Percentiles rank a stretch among this genome's conserved stretches.
Evolutionary conservation across 2,888 invertebrate genomes (phyloP).

Genomic region (Acronicta alni): DNA sequence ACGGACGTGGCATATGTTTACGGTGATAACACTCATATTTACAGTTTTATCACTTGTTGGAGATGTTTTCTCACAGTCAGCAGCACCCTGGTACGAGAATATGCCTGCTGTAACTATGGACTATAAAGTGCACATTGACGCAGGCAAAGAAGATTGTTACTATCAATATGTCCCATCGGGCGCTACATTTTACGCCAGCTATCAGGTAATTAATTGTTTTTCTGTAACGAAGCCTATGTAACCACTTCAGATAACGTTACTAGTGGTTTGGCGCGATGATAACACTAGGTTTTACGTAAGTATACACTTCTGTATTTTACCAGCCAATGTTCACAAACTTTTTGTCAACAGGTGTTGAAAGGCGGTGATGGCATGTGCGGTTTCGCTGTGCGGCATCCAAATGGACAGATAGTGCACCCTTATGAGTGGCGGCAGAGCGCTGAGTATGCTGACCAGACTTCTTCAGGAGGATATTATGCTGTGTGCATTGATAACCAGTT

Average conservation of each 20-base stretch:
- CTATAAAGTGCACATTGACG: constrained; percentile 98
- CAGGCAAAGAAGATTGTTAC: constrained; percentile 98
- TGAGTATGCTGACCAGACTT: constrained; percentile 95
- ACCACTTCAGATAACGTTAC: constrained; percentile 6
- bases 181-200: constrained; percentile 97
- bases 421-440: constrained; percentile 97
- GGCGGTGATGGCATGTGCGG: constrained; percentile 98
- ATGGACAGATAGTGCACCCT: constrained; percentile 95
- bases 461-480: constrained; percentile 95
- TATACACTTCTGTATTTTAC: constrained; percentile 12
- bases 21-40: constrained; percentile 82
- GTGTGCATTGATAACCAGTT: constrained; percentile 98
- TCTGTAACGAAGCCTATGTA: constrained; percentile 26
- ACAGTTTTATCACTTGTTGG: constrained; percentile 85
- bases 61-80: constrained; percentile 86
- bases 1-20: constrained; percentile 88
- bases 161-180: constrained; percentile 97
- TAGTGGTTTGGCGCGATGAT: constrained; percentile 2
- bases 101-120: constrained; percentile 98
- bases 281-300: background rate
- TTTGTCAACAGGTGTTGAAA: constrained; percentile 92
- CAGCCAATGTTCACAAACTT: constrained; percentile 26
- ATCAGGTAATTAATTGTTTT: constrained; percentile 92
- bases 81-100: constrained; percentile 95
- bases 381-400: constrained; percentile 96